Evolutionary conservation across 2,888 invertebrate genomes (phyloP), one percentile per base, ranked within the genome.

Genomic region (Apotomis betuletana): DNA sequence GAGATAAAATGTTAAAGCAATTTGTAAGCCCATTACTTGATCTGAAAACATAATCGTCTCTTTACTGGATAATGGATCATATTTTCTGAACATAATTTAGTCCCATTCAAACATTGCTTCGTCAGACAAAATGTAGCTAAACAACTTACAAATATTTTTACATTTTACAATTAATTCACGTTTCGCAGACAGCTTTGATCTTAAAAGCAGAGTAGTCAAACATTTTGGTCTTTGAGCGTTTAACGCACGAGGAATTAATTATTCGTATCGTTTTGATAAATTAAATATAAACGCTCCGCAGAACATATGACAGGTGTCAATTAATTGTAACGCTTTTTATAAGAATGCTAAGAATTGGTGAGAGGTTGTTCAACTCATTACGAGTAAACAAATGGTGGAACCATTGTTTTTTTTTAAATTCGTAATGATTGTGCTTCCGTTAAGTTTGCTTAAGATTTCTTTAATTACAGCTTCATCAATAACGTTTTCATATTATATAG

Each of bases 231-330:
- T 67, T 67, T 67, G 55, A 51, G 67, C 67, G 61, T 51, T 61
- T 36, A 61, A 55, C 41, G 57, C 51, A 61, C 62, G 57, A 57
- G 57, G 51, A 70, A 67, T 61, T 38, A 70, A 67, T 61, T 38
- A 57, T 71, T 51, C 51, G 41, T 49, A 70, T 38, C 59, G 36
- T 67, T 70, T 51, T 60, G 70, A 65, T 65, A 59, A 57, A 71
- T 71, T 57, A 10, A 10, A 54, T n/a, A 46, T 59, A 36, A 59
- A 51, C 51, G 67, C 61, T 71, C 51, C 51, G 13, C 55, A 60
- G 57, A 71, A 57, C 61, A 67, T 44, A 44, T 67, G 67, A 67
- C 61, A 67, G 67, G 71, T 71, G 67, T 62, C 67, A 55, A 70
- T 70, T 71, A 67, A 67, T 71, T 51, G 67, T 67, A 55, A n/a